Conservation (phyloP, 2,888 invertebrate genomes). For the Oscheius sp. region DNA sequence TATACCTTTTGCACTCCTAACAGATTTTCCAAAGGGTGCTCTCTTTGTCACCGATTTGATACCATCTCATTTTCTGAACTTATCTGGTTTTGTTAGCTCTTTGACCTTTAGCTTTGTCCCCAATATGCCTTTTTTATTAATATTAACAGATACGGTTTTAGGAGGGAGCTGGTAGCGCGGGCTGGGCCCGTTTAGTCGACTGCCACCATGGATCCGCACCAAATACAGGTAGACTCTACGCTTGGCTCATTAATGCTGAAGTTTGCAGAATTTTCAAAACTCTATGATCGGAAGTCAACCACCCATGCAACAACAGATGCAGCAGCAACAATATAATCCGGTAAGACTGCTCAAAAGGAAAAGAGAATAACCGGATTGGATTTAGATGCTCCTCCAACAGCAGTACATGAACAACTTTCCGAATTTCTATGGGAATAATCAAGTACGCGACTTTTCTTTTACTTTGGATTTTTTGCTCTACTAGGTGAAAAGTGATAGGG, state of each 20-base stretch:
- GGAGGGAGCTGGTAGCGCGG: slow-evolving; percentile 7
- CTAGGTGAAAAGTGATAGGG: no score
- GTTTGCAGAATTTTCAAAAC: slow-evolving; percentile 32
- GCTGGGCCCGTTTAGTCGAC: slow-evolving; percentile 22
- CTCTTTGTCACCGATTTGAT: background rate
- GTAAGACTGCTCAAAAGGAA: background rate
- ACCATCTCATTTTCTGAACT: background rate
- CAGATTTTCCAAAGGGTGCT: background rate
- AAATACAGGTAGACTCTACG: slow-evolving; percentile 31
- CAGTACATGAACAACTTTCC: slow-evolving; percentile 37
- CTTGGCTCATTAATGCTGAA: background rate
- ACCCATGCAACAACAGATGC: slow-evolving; percentile 23
- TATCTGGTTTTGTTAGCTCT: no score
- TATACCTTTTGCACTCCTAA: background rate
- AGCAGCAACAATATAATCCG: slow-evolving; percentile 30
- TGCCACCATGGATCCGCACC: slow-evolving; percentile 42
- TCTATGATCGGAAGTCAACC: slow-evolving; percentile 21
- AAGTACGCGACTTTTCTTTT: slow-evolving; percentile 1
- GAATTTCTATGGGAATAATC: slow-evolving; percentile 33
- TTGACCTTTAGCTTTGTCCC: background rate
- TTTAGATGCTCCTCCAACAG: slow-evolving; percentile 36
- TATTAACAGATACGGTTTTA: background rate
- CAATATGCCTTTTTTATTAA: background rate
- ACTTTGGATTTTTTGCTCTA: no score
- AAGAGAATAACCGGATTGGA: background rate